phyloP scores from a whole-genome alignment of 2,797 vertebrate species.

The Nannoperca obscura region DNA sequence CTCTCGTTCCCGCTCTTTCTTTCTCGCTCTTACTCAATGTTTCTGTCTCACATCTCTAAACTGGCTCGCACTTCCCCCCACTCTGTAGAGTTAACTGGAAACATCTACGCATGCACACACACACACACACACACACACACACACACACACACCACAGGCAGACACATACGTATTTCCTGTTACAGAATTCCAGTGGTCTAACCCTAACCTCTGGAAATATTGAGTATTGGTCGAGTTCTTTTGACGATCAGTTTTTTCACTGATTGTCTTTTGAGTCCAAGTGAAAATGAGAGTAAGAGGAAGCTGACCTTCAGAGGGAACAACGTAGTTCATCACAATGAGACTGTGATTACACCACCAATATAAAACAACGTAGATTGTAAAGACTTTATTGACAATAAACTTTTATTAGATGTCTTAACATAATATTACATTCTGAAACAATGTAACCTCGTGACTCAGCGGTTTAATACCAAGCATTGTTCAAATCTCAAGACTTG shows the following conservation, averaged over 20 bases:
- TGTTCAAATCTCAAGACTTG: background rate
- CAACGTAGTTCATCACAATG: background rate
- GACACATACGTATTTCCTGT: background rate
- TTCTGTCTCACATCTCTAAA: background rate
- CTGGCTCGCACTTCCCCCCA: slow-evolving; percentile 3
- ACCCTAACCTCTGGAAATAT: background rate
- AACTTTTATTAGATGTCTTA: background rate
- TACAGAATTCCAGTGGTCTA: background rate
- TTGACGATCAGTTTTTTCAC: background rate
- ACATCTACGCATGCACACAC: background rate
- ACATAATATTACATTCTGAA: background rate
- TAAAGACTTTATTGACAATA: background rate
- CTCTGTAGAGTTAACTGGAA: slow-evolving; percentile 35
- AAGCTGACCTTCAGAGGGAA: slow-evolving; percentile 1
- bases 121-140: background rate
- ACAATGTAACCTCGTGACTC: background rate
- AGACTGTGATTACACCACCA: background rate
- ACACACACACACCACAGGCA: background rate
- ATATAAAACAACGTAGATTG: background rate
- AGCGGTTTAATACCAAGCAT: too few species aligned
- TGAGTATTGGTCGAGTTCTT: accelerated
- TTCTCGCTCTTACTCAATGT: too few species aligned
- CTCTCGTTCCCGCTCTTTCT: background rate
- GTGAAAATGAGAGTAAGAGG: slow-evolving; percentile 23
- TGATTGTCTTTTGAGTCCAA: background rate